Conservation (phyloP, 2,797 vertebrate genomes). For the Xiphophorus birchmanni region DNA sequence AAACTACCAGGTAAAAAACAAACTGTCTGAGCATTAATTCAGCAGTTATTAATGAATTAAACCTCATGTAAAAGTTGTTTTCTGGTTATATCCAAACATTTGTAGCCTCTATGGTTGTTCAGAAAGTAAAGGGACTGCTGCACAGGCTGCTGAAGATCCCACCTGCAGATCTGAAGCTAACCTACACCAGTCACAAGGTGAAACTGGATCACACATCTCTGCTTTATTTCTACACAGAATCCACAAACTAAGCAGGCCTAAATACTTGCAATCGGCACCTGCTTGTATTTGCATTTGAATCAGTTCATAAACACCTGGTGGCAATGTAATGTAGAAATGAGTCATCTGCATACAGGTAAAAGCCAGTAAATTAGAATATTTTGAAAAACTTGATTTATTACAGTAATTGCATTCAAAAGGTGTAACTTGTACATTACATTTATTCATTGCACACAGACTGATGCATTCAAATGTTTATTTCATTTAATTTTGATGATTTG, state of each 20-base stretch:
- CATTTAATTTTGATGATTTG: too few relatives aligned
- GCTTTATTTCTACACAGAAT: neutral
- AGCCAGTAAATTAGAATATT: too few relatives aligned
- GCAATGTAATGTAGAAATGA: too few relatives aligned
- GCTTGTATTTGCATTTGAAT: too few relatives aligned
- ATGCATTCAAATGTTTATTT: too few relatives aligned
- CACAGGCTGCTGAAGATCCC: slow-evolving; percentile 88
- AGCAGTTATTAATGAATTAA: neutral
- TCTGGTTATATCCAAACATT: too few relatives aligned
- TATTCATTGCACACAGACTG: too few relatives aligned
- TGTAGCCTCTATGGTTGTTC: slow-evolving; percentile 90
- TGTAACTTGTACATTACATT: too few relatives aligned
- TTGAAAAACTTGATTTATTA: too few relatives aligned
- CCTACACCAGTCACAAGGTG: slow-evolving; percentile 90
- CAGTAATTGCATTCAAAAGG: too few relatives aligned
- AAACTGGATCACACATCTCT: slow-evolving; percentile 21
- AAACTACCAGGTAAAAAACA: slow-evolving; percentile 90
- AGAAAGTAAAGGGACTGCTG: slow-evolving; percentile 92
- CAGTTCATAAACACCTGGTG: too few relatives aligned
- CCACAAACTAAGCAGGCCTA: neutral
- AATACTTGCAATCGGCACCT: neutral
- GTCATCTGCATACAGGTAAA: too few relatives aligned
- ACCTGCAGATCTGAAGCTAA: slow-evolving; percentile 83
- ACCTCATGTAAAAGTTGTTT: neutral
- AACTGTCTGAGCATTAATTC: neutral